Evolutionary conservation across 2,797 vertebrate genomes (phyloP), one percentile per base, ranked within the genome.

Genomic region (Peromyscus aztecus): DNA sequence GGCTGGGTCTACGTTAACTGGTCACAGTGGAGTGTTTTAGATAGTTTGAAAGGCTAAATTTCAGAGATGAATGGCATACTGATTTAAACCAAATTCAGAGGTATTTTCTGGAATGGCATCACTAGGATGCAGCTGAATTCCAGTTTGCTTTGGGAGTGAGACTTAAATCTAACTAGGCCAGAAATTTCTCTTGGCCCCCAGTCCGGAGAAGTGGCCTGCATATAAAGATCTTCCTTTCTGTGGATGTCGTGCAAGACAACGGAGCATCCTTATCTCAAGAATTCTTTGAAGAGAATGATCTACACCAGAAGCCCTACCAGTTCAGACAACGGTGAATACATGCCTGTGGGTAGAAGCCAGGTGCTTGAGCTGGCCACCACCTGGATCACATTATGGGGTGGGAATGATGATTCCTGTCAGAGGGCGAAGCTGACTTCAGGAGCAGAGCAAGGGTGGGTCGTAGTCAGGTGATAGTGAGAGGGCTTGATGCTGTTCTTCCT

Each of bases 141-240:
- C 76, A 94, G 10, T 40, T 46, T 29, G 29, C 34, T 94, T 84
- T 94, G 52, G 69, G 46, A 85, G 16, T 76, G 37, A 29, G 55
- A 88, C 83, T 90, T 83, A 89, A n/a, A 27, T 29, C 83, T 93
- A 93, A 69, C 40, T 46, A 87, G 59, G 29, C 29, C 63, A 96
- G 77, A 69, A 67, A 93, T 96, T 59, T 89, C 34, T 69, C 46
- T 75, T 83, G 91, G 59, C 37, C 63, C 65, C 37, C 2, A 29
- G 46, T n/a, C 57, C 29, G 55, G 46, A 6, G 55, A 91, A 91
- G 11, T 9, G 27, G 37, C 16, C 17, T 40, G 0, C 13, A 0
- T 12, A 29, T 88, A 59, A 67, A 87, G 23, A 12, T 49, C 40
- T 24, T 87, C 34, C 67, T 37, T 67, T 59, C 61, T 91, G 46